A percentile compares a stretch with the other conserved stretches of the same genome.
phyloP scores from a whole-genome alignment of 2,113 vertebrate species.

The Eulacestoma nigropectus region DNA sequence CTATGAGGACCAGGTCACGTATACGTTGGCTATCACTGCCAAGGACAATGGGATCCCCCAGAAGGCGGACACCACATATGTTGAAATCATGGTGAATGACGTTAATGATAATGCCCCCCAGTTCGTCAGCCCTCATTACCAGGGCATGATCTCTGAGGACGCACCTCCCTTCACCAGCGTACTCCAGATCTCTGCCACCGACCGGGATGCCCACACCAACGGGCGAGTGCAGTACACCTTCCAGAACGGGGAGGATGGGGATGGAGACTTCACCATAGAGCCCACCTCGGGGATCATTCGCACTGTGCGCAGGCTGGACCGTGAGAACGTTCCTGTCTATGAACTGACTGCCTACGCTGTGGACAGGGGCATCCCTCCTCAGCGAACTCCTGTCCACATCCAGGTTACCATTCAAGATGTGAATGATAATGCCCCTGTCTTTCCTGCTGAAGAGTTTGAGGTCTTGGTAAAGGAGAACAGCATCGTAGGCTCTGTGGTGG shows the following conservation, averaged over 20 bases:
- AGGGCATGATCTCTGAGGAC: constrained; percentile 92
- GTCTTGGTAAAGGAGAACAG: constrained; percentile 96
- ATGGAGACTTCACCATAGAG: constrained; percentile 97
- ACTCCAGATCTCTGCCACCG: constrained; percentile 94
- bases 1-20: constrained; percentile 97
- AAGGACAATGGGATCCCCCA: constrained; percentile 98
- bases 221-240: constrained; percentile 97
- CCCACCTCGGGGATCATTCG: constrained; percentile 96
- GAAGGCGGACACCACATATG: constrained; percentile 96
- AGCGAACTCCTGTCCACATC: constrained; percentile 89
- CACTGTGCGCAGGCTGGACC: constrained; percentile 88
- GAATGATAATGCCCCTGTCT: constrained; percentile 95
- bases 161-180: constrained; percentile 94
- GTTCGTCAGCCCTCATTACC: constrained; percentile 90
- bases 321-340: constrained; percentile 88
- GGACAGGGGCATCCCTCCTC: constrained; percentile 90
- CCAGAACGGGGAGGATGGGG: constrained; percentile 95
- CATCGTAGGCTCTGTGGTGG: constrained; percentile 92
- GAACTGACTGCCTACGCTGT: constrained; percentile 94
- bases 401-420: constrained; percentile 93
- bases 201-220: constrained; percentile 91
- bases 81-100: constrained; percentile 96
- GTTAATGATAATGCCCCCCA: constrained; percentile 97
- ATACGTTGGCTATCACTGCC: constrained; percentile 92
- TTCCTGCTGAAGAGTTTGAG: constrained; percentile 94